A percentile compares a stretch with the other conserved stretches of the same genome.
phyloP scores from a whole-genome alignment of 2,113 vertebrate genomes.

The Tautogolabrus adspersus region DNA sequence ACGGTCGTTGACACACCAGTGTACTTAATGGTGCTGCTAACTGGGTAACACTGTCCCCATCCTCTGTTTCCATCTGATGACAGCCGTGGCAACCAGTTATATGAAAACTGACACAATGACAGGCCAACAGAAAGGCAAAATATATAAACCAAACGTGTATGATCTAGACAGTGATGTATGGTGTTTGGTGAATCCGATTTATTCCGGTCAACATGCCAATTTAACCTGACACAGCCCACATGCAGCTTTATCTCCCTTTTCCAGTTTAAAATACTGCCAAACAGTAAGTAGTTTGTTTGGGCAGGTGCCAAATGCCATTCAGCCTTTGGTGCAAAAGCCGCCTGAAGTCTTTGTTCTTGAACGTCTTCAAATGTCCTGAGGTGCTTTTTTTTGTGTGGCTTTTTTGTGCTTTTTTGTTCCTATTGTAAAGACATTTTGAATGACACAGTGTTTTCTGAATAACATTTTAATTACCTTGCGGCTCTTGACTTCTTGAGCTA shows the following conservation, averaged over 20 bases:
- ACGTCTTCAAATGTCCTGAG: not conserved
- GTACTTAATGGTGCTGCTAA: slow-evolving; percentile 48
- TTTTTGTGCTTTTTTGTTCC: not conserved
- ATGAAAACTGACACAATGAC: slow-evolving; percentile 32
- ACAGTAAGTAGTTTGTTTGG: not conserved
- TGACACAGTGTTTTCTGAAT: too few species aligned
- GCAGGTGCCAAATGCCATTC: slow-evolving; percentile 2
- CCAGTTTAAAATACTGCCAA: too few species aligned
- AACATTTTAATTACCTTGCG: too few species aligned
- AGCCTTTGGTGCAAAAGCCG: not conserved
- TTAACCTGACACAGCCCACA: too few species aligned
- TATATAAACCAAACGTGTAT: slow-evolving; percentile 37
- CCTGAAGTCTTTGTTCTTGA: slow-evolving; percentile 12
- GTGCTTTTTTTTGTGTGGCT: not conserved
- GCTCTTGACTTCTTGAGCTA: not conserved
- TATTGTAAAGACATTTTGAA: not conserved
- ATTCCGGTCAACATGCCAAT: too few species aligned
- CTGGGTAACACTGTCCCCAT: slow-evolving; percentile 39
- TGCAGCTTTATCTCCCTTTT: too few species aligned
- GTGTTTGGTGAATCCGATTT: not conserved
- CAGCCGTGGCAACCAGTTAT: slow-evolving; percentile 26
- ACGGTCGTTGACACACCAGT: slow-evolving; percentile 39
- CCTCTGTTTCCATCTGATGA: slow-evolving; percentile 57
- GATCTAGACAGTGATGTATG: slow-evolving; percentile 20
- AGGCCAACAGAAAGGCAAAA: slow-evolving; percentile 27